These are phyloP conservation scores for Probaryconus sp. DNA, from an alignment of 1,140 invertebrate genomes.

Conservation along the genomic window DNA sequence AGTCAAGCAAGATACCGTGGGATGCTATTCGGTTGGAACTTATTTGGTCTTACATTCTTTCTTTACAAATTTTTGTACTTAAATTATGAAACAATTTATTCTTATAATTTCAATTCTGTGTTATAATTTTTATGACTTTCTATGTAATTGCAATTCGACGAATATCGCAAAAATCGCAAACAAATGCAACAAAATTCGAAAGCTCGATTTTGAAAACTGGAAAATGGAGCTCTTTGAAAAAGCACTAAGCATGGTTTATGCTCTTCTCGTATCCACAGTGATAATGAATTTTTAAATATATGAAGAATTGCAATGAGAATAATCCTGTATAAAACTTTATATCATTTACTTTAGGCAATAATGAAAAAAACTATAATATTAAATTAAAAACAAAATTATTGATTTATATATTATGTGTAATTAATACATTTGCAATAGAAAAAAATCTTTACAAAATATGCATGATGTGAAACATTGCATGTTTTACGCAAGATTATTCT, in stretches of 20 bases:
- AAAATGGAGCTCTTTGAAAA: not conserved
- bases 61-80: constrained; percentile 5
- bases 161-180: constrained; percentile 42
- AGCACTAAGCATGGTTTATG: constrained; percentile 1
- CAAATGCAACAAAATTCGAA: constrained; percentile 15
- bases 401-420: too few species aligned
- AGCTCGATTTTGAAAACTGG: constrained; percentile 11
- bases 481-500: too few species aligned
- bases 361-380: too few species aligned
- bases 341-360: too few species aligned
- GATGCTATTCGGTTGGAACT: not conserved
- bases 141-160: constrained; percentile 1
- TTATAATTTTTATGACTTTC: constrained; percentile 18
- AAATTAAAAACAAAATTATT: too few species aligned
- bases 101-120: too few species aligned
- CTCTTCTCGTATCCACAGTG: constrained; percentile 51
- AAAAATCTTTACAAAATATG: too few species aligned
- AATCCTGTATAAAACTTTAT: too few species aligned
- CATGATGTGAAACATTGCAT: too few species aligned
- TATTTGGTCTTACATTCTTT: constrained; percentile 15
- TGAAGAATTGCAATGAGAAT: constrained; percentile 33
- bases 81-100: too few species aligned
- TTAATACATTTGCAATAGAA: too few species aligned
- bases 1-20: too few species aligned
- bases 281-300: constrained; percentile 30